A percentile compares a stretch with the other conserved stretches of the same genome.
phyloP scores from a whole-genome alignment of 2,888 invertebrate species.

The Agonum fuliginosum region DNA sequence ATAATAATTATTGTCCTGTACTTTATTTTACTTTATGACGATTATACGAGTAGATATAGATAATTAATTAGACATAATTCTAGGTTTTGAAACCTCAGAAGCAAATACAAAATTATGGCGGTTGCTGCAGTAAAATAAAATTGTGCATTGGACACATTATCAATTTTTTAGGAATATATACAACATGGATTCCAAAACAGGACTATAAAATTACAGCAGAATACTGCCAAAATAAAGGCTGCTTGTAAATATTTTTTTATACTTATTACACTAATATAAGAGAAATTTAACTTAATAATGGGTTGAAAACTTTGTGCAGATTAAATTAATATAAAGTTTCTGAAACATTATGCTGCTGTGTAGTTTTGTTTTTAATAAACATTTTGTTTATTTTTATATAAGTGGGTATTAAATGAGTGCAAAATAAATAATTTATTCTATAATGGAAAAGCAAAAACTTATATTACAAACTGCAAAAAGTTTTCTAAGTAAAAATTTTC shows the following conservation, averaged over 20 bases:
- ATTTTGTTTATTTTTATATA: too few species aligned
- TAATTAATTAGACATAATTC: neutral
- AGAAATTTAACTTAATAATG: neutral
- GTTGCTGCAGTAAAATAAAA: neutral
- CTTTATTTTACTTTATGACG: neutral
- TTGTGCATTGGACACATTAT: neutral
- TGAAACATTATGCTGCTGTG: too few species aligned
- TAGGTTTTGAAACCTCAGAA: neutral
- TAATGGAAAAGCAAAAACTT: too few species aligned
- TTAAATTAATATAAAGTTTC: slow-evolving; percentile 39
- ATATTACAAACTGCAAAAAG: too few species aligned
- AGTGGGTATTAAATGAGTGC: too few species aligned
- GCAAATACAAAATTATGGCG: neutral
- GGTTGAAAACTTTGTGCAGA: slow-evolving; percentile 36
- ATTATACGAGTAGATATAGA: neutral
- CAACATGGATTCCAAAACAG: neutral
- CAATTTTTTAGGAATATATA: neutral
- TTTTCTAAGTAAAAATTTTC: too few species aligned
- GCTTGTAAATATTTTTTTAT: slow-evolving; percentile 7
- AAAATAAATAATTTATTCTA: too few species aligned
- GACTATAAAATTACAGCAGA: slow-evolving; percentile 8
- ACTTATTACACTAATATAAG: slow-evolving; percentile 1
- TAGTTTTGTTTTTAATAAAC: too few species aligned
- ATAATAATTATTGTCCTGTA: neutral
- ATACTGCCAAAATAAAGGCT: neutral